Evolutionary conservation across 92 coral and sea anemone species (phyloP).

Genomic region (Umimayanthus chanpuru): DNA sequence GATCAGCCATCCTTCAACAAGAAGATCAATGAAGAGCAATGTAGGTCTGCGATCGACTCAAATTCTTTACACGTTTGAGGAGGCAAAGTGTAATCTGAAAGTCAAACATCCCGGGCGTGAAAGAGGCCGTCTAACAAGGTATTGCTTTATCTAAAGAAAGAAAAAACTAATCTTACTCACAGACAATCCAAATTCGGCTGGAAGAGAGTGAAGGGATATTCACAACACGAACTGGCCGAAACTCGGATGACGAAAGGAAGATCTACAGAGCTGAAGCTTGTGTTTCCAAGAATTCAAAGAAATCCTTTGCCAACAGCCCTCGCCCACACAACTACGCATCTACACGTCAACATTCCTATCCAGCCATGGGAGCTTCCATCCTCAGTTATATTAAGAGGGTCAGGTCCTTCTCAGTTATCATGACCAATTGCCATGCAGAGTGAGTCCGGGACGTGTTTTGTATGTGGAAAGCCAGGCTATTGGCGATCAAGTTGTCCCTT

Average conservation of each 20-base stretch:
- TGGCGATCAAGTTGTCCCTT: slow-evolving; percentile 18
- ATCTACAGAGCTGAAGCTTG: slow-evolving; percentile 47
- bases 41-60: slow-evolving; percentile 1
- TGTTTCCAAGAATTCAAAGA: slow-evolving; percentile 28
- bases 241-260: slow-evolving; percentile 19
- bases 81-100: background rate
- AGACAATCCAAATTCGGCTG: slow-evolving; percentile 27
- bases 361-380: background rate
- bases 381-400: slow-evolving; percentile 7
- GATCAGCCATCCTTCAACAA: background rate
- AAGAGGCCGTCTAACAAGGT: slow-evolving; percentile 30
- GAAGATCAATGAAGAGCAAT: slow-evolving; percentile 25
- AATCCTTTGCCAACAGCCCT: background rate
- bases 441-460: slow-evolving; percentile 20
- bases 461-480: slow-evolving; percentile 12
- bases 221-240: slow-evolving; percentile 40
- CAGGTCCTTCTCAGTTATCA: background rate
- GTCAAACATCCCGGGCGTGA: slow-evolving; percentile 11
- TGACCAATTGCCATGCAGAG: slow-evolving; percentile 16
- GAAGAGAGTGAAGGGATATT: slow-evolving; percentile 42
- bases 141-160: slow-evolving; percentile 37
- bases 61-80: slow-evolving; percentile 33
- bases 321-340: background rate
- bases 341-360: background rate
- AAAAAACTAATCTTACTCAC: slow-evolving; percentile 40